phyloP scores from a whole-genome alignment of 1,140 invertebrate species.

The Brachionus calyciflorus region DNA sequence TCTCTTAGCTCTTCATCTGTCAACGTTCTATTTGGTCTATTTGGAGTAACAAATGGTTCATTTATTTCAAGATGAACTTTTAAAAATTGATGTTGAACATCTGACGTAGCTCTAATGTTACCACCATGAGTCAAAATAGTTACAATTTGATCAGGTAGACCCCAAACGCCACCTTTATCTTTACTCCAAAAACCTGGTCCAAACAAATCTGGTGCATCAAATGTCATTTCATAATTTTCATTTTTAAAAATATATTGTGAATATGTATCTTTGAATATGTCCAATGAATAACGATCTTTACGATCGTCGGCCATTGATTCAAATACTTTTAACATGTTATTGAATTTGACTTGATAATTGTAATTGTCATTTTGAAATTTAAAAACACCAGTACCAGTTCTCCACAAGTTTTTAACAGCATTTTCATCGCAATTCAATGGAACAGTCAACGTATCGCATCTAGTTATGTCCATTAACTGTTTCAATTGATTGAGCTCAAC shows the following conservation, averaged over 20 bases:
- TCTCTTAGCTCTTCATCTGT: background rate
- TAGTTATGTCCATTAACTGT: slow-evolving; percentile 1
- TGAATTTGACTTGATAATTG: slow-evolving; percentile 12
- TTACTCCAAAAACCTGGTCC: background rate
- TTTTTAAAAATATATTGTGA: background rate
- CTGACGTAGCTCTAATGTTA: no score
- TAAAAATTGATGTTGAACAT: slow-evolving; percentile 28
- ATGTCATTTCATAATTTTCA: slow-evolving; percentile 13
- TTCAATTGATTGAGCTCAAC: background rate
- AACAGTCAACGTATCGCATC: slow-evolving; percentile 21
- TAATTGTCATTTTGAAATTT: slow-evolving; percentile 17
- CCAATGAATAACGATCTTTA: no score
- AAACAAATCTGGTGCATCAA: slow-evolving; percentile 14
- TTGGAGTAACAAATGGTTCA: slow-evolving; percentile 7
- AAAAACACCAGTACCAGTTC: slow-evolving; percentile 18
- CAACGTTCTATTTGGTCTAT: background rate
- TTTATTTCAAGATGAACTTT: slow-evolving; percentile 12
- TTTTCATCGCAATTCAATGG: no score
- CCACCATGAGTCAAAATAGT: slow-evolving; percentile 16
- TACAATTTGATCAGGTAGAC: background rate
- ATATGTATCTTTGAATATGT: background rate
- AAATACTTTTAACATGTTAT: slow-evolving; percentile 16
- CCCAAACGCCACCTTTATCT: background rate
- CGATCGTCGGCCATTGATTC: slow-evolving; percentile 7
- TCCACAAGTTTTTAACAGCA: no score